Conservation (phyloP, 2,113 vertebrate species). For the Corythaeola cristata region DNA sequence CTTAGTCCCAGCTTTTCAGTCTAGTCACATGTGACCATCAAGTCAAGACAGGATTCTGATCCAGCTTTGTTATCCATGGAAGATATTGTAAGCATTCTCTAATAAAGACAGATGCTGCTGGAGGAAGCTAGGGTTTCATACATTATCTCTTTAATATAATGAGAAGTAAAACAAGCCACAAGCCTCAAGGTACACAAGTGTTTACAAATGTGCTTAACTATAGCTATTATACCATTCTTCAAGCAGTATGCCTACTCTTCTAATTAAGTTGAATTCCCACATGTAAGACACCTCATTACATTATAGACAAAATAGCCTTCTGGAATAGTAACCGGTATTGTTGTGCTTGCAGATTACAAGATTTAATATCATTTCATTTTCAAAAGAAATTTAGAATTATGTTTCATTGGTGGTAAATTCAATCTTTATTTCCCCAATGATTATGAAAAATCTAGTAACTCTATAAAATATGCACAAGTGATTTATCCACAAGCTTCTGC, state of each 20-base stretch:
- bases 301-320: conserved; percentile 49
- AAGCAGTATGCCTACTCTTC: conserved; percentile 16
- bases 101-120: conserved; percentile 18
- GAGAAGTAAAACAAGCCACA: conserved; percentile 35
- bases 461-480: neutral
- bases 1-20: neutral
- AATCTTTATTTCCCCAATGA: conserved; percentile 45
- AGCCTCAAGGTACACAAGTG: conserved; percentile 38
- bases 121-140: neutral
- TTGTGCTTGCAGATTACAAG: neutral
- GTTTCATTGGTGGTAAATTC: conserved; percentile 25
- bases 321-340: conserved; percentile 42
- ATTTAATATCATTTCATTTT: conserved; percentile 47
- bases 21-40: neutral
- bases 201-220: conserved; percentile 51
- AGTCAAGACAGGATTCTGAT: neutral
- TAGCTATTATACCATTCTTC: conserved; percentile 30
- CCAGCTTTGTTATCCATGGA: neutral
- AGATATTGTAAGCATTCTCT: neutral
- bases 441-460: neutral
- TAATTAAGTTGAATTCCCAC: conserved; percentile 61
- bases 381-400: conserved; percentile 40
- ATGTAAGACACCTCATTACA: conserved; percentile 37
- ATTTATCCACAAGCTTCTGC: conserved; percentile 17
- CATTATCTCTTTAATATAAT: conserved; percentile 8